Conservation (phyloP, 2,888 invertebrate genomes). For the Ichneumon xanthorius region DNA sequence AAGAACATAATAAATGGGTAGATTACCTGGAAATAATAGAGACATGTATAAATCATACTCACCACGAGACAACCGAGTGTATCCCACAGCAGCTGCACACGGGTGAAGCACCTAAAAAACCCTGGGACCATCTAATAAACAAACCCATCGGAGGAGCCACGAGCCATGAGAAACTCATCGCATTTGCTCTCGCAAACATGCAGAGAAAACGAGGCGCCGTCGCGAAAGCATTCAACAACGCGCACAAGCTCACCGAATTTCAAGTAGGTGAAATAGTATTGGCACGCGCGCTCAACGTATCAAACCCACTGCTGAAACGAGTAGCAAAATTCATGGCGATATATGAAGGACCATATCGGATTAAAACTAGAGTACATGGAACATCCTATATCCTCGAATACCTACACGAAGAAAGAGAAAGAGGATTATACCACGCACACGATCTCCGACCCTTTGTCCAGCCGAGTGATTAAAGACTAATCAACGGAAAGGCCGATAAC, state of each 20-base stretch:
- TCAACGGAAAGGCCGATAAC: no score
- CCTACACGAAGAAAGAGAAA: not conserved
- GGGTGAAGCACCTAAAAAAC: not conserved
- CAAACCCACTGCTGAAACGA: not conserved
- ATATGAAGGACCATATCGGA: not conserved
- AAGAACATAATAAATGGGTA: not conserved
- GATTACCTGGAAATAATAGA: constrained; percentile 9
- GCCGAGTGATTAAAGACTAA: no score
- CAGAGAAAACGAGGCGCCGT: no score
- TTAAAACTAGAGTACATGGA: not conserved
- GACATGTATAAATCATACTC: not conserved
- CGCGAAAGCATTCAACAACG: not conserved
- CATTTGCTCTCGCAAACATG: not conserved
- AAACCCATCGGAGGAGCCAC: not conserved
- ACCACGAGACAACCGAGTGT: not conserved
- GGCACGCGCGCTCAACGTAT: not conserved
- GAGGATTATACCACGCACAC: constrained; percentile 2
- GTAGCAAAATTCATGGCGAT: constrained; percentile 1
- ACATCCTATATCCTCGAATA: not conserved
- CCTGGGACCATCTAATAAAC: not conserved
- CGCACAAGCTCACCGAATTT: not conserved
- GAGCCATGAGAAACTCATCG: not conserved
- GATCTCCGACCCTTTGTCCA: no score
- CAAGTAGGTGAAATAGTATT: not conserved
- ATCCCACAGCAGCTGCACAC: not conserved